Base-by-base conservation (phyloP, 2,113 vertebrate species). In the Paradisaea rubra region DNA sequence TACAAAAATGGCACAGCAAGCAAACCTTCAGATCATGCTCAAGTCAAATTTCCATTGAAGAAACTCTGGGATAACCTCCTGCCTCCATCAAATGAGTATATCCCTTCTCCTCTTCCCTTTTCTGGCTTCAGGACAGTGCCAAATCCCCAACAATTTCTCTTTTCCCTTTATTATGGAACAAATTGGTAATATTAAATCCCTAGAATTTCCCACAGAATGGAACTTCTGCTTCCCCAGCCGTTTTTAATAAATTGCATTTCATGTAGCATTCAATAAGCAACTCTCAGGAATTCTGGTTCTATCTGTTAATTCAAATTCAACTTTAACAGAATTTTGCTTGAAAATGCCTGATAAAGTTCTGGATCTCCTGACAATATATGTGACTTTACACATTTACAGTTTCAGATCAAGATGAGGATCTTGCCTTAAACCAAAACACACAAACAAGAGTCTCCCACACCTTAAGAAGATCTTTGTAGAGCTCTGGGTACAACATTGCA, bases 391-490 rank as follows among this genome's bases (percentile, higher is more conserved):
- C 37, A 45, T 45, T 66, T 16, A 63, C 12, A 79, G 57, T 23
- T 86, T 60, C 61, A 54, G 22, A 81, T 52, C n/a, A 71, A 76
- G 50, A 18, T 8, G 13, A 27, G 5, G 33, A 74, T 45, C 23
- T 53, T 42, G 73, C 30, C 31, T 63, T 63, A 33, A 82, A 84
- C 14, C 47, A 54, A 49, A 93, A 23, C 16, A 30, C 27, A 63
- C 33, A 68, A 53, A 21, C 6, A 9, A 18, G 18, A 45, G 5
- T 3, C 41, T 45, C 9, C 7, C 28, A 8, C 35, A 99, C 99
- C 99, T 99, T 99, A 47, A 99, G 96, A 31, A 99, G 98, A 95
- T 99, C 99, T 96, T 99, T 99, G 97, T 99, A 99, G 64, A 99
- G 97, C 87, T 99, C 99, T 45, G 99, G 99, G 81, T 99, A 99